Evolutionary conservation across 2,797 vertebrate species (phyloP).

Genomic region (Muscicapa striata): DNA sequence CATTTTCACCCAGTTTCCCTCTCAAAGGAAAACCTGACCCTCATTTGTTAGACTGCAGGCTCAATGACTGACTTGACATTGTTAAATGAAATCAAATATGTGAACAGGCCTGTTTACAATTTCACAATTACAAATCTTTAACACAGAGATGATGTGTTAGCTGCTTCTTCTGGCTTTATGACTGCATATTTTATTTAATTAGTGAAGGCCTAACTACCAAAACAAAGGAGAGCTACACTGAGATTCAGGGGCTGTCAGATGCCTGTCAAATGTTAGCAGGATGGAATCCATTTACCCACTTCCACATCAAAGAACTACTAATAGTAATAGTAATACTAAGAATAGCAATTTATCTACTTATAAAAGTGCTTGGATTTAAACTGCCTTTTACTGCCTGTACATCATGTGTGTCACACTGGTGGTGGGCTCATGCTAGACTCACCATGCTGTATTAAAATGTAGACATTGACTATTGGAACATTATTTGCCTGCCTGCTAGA

Average conservation of each 20-base stretch:
- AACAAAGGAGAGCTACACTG: background rate
- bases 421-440: background rate
- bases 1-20: background rate
- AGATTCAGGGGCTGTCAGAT: background rate
- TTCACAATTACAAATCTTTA: constrained; percentile 1
- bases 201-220: background rate
- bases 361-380: background rate
- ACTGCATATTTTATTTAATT: background rate
- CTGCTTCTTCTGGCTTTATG: background rate
- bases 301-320: background rate
- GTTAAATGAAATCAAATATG: background rate
- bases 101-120: background rate
- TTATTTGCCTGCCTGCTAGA: background rate
- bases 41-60: background rate
- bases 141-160: background rate
- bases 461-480: background rate
- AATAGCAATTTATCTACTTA: background rate
- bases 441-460: background rate
- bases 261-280: background rate
- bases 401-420: background rate
- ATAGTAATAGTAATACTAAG: background rate
- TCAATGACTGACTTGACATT: background rate
- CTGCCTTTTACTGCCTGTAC: background rate
- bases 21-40: background rate
- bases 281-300: background rate